phyloP scores from a whole-genome alignment of 2,113 vertebrate species.

The Orthonyx spaldingii region DNA sequence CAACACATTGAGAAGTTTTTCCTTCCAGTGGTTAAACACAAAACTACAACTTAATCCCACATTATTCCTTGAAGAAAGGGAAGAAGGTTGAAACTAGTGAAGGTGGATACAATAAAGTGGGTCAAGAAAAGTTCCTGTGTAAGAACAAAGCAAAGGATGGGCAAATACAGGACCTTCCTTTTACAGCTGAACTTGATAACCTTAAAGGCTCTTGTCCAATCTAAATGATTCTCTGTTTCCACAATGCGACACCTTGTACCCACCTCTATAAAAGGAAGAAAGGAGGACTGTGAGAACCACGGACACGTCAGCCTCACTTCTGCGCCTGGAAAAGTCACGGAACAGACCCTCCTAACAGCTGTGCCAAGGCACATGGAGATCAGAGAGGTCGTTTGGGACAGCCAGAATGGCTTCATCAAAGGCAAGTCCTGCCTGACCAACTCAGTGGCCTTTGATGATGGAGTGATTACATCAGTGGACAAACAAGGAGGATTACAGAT shows the following conservation, averaged over 20 bases:
- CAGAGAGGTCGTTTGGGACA: not conserved
- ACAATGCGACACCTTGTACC: not conserved
- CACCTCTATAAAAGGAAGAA: not conserved
- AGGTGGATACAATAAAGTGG: not conserved
- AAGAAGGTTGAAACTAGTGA: not conserved
- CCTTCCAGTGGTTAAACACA: not conserved
- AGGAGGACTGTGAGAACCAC: not conserved
- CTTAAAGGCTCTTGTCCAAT: not conserved
- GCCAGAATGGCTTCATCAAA: not conserved
- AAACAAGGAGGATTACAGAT: not conserved
- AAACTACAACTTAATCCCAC: not conserved
- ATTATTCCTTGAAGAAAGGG: not conserved
- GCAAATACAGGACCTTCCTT: not conserved
- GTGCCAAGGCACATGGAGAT: not conserved
- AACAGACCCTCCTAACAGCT: not conserved
- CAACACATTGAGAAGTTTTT: no score
- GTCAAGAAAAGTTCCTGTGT: not conserved
- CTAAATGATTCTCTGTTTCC: not conserved
- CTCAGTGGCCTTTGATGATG: no score
- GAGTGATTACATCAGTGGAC: not conserved
- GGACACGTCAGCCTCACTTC: rapidly evolving
- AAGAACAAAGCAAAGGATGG: not conserved
- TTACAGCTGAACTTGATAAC: not conserved
- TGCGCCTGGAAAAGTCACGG: not conserved
- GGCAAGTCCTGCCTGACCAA: not conserved